Percentiles rank a stretch among this genome's conserved stretches.
Evolutionary conservation across 2,113 vertebrate genomes (phyloP).

Genomic region (Diphyllodes magnificus): DNA sequence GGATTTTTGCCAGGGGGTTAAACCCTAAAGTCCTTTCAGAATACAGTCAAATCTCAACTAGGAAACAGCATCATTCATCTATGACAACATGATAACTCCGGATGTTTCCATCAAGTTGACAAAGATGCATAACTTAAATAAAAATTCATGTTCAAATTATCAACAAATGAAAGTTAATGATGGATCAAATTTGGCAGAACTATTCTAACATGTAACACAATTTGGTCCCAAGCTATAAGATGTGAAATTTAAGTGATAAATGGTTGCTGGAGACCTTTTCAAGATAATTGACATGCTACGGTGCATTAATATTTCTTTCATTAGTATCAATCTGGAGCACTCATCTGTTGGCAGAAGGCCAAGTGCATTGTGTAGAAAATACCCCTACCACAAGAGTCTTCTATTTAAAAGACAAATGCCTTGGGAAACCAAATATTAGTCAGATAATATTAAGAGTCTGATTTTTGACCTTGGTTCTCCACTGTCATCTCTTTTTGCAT

Average conservation of each 20-base stretch:
- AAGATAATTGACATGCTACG: slow-evolving; percentile 48
- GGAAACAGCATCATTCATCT: neutral
- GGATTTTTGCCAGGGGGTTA: neutral
- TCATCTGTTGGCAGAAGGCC: slow-evolving; percentile 40
- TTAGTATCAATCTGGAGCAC: slow-evolving; percentile 17
- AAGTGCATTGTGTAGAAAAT: slow-evolving; percentile 9
- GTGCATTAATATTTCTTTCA: slow-evolving; percentile 54
- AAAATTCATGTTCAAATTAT: slow-evolving; percentile 54
- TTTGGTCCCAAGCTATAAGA: neutral
- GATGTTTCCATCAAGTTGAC: slow-evolving; percentile 36
- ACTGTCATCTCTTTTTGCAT: neutral
- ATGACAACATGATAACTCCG: neutral
- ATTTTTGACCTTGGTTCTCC: neutral
- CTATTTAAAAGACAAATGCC: neutral
- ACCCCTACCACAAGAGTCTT: neutral
- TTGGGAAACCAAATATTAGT: neutral
- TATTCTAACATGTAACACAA: neutral
- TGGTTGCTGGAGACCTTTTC: neutral
- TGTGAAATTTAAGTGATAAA: neutral
- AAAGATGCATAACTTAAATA: slow-evolving; percentile 26
- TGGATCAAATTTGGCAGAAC: slow-evolving; percentile 46
- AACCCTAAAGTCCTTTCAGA: neutral
- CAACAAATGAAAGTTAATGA: slow-evolving; percentile 64
- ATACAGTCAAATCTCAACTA: neutral
- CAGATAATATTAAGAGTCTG: neutral